phyloP scores from a whole-genome alignment of 2,888 invertebrate genomes.

The Gastracanthus pulcherrimus region DNA sequence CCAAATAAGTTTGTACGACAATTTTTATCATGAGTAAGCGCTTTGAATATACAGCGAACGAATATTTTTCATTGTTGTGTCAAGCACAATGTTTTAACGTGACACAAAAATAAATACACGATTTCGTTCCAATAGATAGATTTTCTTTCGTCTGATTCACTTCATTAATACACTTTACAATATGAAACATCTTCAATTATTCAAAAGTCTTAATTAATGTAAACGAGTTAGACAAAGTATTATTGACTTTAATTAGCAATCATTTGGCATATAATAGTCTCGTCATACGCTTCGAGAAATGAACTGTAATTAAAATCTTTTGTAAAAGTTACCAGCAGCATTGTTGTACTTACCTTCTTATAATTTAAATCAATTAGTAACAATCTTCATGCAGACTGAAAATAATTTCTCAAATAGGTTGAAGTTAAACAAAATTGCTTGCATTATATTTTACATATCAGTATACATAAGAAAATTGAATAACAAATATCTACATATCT shows the following conservation, averaged over 20 bases:
- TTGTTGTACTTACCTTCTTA: neutral
- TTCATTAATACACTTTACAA: neutral
- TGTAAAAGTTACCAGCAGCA: neutral
- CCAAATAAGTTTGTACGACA: neutral
- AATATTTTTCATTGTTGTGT: neutral
- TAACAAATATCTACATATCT: neutral
- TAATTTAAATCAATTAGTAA: neutral
- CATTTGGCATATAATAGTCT: neutral
- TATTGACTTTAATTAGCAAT: slow-evolving; percentile 5
- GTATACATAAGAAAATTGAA: neutral
- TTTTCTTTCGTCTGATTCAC: neutral
- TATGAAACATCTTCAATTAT: neutral
- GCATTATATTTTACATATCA: neutral
- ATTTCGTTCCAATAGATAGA: neutral
- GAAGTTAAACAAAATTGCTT: neutral
- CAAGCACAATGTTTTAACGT: neutral
- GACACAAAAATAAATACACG: no score
- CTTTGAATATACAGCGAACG: neutral
- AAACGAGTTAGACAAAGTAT: neutral
- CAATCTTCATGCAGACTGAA: neutral
- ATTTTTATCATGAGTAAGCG: neutral
- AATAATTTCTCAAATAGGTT: neutral
- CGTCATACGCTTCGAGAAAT: neutral
- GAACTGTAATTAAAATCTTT: neutral
- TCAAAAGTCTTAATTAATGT: neutral